phyloP scores from a whole-genome alignment of 2,113 vertebrate genomes.

The Lampris incognitus region DNA sequence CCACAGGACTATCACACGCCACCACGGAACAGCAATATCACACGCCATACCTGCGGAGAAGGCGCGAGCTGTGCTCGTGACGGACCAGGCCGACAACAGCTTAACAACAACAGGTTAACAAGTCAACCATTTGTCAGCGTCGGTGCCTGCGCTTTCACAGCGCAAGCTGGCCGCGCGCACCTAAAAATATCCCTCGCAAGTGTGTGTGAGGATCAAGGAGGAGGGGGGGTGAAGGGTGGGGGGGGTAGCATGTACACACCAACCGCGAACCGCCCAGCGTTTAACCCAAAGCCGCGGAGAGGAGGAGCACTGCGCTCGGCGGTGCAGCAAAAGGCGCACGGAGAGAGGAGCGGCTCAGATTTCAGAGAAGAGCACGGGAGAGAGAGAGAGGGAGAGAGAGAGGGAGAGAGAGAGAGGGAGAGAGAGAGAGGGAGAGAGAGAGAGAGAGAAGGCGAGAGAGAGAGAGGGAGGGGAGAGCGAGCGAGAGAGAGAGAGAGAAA shows the following conservation, averaged over 20 bases:
- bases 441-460: no score
- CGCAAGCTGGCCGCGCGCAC: slow-evolving; percentile 56
- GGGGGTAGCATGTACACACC: slow-evolving; percentile 56
- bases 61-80: neutral
- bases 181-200: slow-evolving; percentile 79
- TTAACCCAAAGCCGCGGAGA: slow-evolving; percentile 74
- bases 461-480: no score
- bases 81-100: no score
- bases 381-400: no score
- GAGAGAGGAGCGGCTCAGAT: slow-evolving; percentile 58
- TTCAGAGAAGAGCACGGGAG: slow-evolving; percentile 67
- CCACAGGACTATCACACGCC: no score
- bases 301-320: slow-evolving; percentile 77
- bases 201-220: slow-evolving; percentile 73
- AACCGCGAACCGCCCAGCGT: slow-evolving; percentile 74
- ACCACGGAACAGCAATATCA: neutral
- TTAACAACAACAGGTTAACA: no score
- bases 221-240: slow-evolving; percentile 13
- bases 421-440: no score
- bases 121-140: neutral
- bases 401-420: no score
- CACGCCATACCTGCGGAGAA: neutral
- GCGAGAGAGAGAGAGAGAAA: no score
- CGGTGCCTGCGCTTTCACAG: slow-evolving; percentile 31
- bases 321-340: slow-evolving; percentile 59